phyloP scores from a whole-genome alignment of 2,888 invertebrate genomes.

The Agapetus fuscipes region DNA sequence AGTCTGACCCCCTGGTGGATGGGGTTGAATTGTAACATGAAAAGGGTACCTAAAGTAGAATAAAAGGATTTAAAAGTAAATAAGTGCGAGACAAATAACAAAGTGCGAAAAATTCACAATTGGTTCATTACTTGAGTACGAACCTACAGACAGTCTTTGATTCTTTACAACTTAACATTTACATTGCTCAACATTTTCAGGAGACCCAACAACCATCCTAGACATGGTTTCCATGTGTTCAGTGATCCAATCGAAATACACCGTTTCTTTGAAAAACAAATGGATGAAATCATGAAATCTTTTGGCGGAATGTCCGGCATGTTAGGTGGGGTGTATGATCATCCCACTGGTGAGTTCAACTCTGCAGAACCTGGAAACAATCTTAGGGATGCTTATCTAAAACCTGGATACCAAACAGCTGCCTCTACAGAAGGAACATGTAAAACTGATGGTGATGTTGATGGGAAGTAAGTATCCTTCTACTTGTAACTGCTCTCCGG shows the following conservation, averaged over 20 bases:
- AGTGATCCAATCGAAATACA: constrained; percentile 43
- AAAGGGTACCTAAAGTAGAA: too few relatives aligned
- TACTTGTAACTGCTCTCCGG: neutral
- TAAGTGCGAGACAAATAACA: too few relatives aligned
- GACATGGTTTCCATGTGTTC: constrained; percentile 33
- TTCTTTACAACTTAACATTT: too few relatives aligned
- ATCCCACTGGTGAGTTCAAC: neutral
- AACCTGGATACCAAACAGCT: constrained; percentile 32
- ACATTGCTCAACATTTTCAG: too few relatives aligned
- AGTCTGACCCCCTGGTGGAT: too few relatives aligned
- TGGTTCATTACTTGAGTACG: too few relatives aligned
- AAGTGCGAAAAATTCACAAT: too few relatives aligned
- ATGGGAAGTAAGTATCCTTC: constrained; percentile 33
- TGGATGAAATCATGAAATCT: constrained; percentile 36
- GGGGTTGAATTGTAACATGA: too few relatives aligned
- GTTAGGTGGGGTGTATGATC: constrained; percentile 12
- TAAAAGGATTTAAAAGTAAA: too few relatives aligned
- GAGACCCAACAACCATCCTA: too few relatives aligned
- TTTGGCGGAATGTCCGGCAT: constrained; percentile 27
- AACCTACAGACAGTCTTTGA: too few relatives aligned
- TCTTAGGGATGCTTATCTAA: constrained; percentile 35
- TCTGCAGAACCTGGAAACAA: constrained; percentile 16
- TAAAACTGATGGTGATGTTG: constrained; percentile 33
- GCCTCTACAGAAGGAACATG: constrained; percentile 21
- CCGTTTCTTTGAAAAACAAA: constrained; percentile 41